These are phyloP conservation scores for Tribolium freemani DNA, from an alignment of 2,888 invertebrate species.

Conservation along the genomic window DNA sequence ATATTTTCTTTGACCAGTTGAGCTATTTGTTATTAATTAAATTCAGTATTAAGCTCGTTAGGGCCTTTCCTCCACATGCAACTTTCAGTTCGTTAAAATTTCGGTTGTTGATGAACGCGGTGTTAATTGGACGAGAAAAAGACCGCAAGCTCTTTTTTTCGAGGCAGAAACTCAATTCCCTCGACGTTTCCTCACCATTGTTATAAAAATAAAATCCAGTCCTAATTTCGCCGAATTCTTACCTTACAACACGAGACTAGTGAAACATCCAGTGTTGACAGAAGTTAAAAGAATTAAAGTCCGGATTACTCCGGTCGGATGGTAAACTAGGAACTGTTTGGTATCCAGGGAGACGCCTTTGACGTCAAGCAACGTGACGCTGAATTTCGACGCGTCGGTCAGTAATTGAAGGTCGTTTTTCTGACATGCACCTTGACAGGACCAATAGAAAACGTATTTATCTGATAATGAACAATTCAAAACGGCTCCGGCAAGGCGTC, in stretches of 20 bases:
- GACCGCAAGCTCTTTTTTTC: neutral
- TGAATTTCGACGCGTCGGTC: constrained; percentile 42
- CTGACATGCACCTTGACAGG: constrained; percentile 31
- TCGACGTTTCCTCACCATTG: neutral
- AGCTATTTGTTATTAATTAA: too few relatives aligned
- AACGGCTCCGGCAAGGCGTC: neutral
- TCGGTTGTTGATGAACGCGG: neutral
- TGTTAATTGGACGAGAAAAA: neutral
- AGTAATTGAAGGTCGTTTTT: constrained; percentile 43
- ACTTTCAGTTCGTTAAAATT: neutral
- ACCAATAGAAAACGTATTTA: constrained; percentile 31
- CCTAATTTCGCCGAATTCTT: too few relatives aligned
- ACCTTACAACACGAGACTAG: neutral
- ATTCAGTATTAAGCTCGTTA: too few relatives aligned
- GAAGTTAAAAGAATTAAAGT: constrained; percentile 45
- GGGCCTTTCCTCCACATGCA: neutral
- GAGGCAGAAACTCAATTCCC: neutral
- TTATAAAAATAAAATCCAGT: neutral
- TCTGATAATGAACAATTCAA: constrained; percentile 21
- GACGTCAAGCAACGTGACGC: constrained; percentile 57
- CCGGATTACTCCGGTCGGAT: constrained; percentile 50
- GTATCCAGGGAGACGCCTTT: constrained; percentile 57
- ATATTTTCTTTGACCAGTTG: too few relatives aligned
- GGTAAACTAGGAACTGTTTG: constrained; percentile 47
- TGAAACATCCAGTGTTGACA: constrained; percentile 39